A percentile compares a stretch with the other conserved stretches of the same genome.
These are phyloP conservation scores for Lateolabrax maculatus DNA, from an alignment of 2,797 vertebrate species.

Conservation along the genomic window DNA sequence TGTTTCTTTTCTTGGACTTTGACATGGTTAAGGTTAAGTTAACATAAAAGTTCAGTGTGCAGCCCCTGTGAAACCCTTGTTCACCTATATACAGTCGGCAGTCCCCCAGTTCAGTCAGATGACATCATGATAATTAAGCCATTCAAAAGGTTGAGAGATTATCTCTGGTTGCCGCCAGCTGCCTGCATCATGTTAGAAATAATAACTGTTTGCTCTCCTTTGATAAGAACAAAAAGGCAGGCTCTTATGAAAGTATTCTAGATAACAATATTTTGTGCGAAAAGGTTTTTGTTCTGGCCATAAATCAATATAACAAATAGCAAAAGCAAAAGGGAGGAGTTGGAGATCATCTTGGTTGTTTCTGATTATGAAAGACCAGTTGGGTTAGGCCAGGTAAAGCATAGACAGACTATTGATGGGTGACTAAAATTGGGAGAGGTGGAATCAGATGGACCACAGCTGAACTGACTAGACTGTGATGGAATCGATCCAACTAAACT, in stretches of 20 bases:
- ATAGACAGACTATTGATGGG: conserved; percentile 46
- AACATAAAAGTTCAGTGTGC: neutral
- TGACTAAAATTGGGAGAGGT: conserved; percentile 52
- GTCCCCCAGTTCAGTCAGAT: neutral
- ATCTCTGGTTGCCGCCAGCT: neutral
- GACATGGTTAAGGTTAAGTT: neutral
- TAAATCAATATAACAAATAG: neutral
- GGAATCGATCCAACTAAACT: conserved; percentile 59
- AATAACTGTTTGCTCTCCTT: neutral
- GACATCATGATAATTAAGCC: conserved; percentile 21
- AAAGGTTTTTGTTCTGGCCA: neutral
- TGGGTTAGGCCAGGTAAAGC: conserved; percentile 25
- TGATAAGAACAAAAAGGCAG: neutral
- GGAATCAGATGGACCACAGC: conserved; percentile 46
- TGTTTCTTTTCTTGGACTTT: conserved; percentile 25
- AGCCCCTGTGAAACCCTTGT: neutral
- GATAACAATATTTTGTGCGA: neutral
- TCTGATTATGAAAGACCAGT: conserved; percentile 23
- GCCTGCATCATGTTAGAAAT: neutral
- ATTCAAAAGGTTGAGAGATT: neutral
- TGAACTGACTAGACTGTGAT: conserved; percentile 51
- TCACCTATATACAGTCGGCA: neutral
- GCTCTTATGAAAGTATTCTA: neutral
- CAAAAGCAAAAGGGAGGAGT: neutral
- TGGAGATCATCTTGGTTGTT: conserved; percentile 18